phyloP scores from a whole-genome alignment of 2,797 vertebrate genomes.

The Morus bassanus region DNA sequence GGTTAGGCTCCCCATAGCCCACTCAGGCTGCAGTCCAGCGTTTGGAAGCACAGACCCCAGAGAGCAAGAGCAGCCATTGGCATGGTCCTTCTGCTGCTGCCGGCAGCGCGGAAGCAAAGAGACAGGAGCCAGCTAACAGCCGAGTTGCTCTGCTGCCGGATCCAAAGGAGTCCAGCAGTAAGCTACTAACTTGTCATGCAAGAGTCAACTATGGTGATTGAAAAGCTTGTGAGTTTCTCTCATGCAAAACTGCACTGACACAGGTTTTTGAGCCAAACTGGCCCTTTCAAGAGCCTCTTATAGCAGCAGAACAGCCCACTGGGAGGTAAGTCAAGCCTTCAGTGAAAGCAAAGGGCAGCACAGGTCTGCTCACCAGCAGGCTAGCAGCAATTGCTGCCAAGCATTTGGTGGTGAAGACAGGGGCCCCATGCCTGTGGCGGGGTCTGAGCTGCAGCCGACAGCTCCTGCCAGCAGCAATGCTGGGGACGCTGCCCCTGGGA shows the following conservation, averaged over 20 bases:
- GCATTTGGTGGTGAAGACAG: background rate
- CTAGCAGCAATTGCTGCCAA: background rate
- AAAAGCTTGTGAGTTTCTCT: background rate
- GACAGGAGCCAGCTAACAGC: background rate
- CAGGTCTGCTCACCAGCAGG: background rate
- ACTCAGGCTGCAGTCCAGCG: accelerated
- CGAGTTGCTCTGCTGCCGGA: background rate
- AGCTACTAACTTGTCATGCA: background rate
- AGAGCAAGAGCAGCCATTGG: accelerated
- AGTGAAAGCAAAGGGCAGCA: background rate
- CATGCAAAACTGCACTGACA: accelerated
- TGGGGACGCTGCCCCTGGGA: background rate
- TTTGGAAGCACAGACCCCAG: background rate
- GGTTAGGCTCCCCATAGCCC: background rate
- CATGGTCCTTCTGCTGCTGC: accelerated
- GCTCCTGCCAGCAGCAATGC: background rate
- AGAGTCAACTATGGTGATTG: no score
- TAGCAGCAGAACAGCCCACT: background rate
- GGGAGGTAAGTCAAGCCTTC: background rate
- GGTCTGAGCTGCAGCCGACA: background rate
- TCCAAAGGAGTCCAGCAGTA: background rate
- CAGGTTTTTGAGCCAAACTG: background rate
- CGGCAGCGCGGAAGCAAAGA: accelerated
- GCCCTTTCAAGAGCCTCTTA: background rate
- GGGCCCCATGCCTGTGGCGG: accelerated